A percentile compares a stretch with the other conserved stretches of the same genome.
Conservation (phyloP, 1,140 invertebrate species). For the Mizuhopecten yessoensis region DNA sequence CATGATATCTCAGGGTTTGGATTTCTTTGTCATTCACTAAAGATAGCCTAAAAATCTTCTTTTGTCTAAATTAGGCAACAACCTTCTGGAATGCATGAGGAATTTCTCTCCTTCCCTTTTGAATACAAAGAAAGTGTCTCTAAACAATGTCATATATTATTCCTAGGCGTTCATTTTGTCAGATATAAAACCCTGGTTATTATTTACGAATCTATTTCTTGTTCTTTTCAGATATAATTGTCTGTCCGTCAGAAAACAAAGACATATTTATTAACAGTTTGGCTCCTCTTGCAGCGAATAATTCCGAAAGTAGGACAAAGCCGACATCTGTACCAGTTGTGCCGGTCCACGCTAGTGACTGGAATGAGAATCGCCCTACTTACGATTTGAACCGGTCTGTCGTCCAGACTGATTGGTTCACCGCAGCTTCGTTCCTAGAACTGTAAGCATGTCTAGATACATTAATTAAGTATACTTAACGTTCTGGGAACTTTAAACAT, state of each 20-base stretch:
- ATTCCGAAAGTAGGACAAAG: not conserved
- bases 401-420: slow-evolving; percentile 36
- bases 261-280: not conserved
- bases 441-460: not conserved
- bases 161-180: too few relatives aligned
- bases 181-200: too few relatives aligned
- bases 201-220: not conserved
- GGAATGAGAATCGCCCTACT: not conserved
- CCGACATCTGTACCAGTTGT: not conserved
- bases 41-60: too few relatives aligned
- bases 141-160: too few relatives aligned
- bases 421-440: slow-evolving; percentile 41
- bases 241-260: not conserved
- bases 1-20: too few relatives aligned
- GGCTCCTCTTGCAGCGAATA: not conserved
- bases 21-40: too few relatives aligned
- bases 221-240: not conserved
- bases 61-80: too few relatives aligned
- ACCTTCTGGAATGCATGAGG: too few relatives aligned
- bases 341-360: not conserved
- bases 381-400: not conserved
- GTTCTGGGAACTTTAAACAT: too few relatives aligned
- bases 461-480: too few relatives aligned
- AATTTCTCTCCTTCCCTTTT: too few relatives aligned
- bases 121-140: too few relatives aligned